Conservation (phyloP, 2,888 invertebrate species). For the Nemotelus nigrinus region DNA sequence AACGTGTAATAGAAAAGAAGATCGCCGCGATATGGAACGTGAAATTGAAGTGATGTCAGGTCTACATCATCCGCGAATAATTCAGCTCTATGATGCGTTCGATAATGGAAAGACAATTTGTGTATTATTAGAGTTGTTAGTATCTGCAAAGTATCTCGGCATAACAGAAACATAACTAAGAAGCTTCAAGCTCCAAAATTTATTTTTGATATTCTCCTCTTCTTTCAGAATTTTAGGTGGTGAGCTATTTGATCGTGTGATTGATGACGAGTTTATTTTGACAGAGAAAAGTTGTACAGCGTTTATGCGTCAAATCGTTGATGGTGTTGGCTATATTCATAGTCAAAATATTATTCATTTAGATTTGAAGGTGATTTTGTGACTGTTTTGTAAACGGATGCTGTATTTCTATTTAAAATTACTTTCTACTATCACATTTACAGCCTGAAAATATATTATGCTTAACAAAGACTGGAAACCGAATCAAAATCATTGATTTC, state of each 20-base stretch:
- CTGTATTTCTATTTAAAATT: slow-evolving; percentile 1
- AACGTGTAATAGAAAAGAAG: slow-evolving; percentile 79
- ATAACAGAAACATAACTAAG: not conserved
- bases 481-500: slow-evolving; percentile 96
- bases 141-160: not conserved
- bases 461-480: slow-evolving; percentile 87
- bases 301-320: slow-evolving; percentile 95
- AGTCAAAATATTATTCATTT: slow-evolving; percentile 90
- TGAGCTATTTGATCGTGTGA: slow-evolving; percentile 94
- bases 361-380: slow-evolving; percentile 84
- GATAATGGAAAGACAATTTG: slow-evolving; percentile 89
- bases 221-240: slow-evolving; percentile 88
- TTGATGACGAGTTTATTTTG: slow-evolving; percentile 93
- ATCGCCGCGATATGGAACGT: slow-evolving; percentile 84
- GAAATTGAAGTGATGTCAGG: slow-evolving; percentile 93
- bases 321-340: slow-evolving; percentile 94
- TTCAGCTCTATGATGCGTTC: slow-evolving; percentile 94
- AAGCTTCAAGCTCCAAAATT: too few species aligned
- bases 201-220: too few species aligned
- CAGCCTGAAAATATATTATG: slow-evolving; percentile 97
- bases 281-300: slow-evolving; percentile 94
- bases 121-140: slow-evolving; percentile 91
- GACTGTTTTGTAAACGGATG: not conserved
- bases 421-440: slow-evolving; percentile 33
- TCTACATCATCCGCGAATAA: slow-evolving; percentile 90